phyloP scores from a whole-genome alignment of 2,113 vertebrate species.

The Heteronetta atricapilla region DNA sequence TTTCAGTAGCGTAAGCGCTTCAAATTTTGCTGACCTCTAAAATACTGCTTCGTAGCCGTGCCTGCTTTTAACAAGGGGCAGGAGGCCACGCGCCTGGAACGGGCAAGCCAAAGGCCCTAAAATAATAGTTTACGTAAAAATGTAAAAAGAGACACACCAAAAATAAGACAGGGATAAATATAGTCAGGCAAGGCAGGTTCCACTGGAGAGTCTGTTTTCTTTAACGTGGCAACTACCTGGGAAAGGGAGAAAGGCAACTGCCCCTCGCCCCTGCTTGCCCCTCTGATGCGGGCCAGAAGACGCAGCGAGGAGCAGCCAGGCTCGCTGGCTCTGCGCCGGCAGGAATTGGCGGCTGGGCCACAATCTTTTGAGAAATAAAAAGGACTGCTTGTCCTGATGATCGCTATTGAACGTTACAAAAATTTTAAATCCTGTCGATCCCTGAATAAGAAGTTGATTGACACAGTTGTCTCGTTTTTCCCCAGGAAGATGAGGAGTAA shows the following conservation, averaged over 20 bases:
- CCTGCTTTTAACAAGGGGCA: not conserved
- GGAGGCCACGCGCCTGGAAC: not conserved
- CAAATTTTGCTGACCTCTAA: constrained; percentile 41
- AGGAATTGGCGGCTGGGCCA: constrained; percentile 8
- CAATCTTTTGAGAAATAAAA: constrained; percentile 54
- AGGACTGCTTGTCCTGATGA: constrained; percentile 62
- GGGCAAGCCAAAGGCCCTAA: constrained; percentile 57
- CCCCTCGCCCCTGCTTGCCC: constrained; percentile 22
- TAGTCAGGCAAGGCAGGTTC: constrained; percentile 14
- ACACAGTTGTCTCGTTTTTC: constrained; percentile 73
- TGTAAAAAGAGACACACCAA: constrained; percentile 54
- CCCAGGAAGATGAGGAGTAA: constrained; percentile 64
- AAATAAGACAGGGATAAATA: constrained; percentile 64
- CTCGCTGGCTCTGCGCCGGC: not conserved
- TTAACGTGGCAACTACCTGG: constrained; percentile 42
- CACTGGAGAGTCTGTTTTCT: constrained; percentile 43
- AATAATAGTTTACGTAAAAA: constrained; percentile 40
- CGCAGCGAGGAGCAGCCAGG: constrained; percentile 3
- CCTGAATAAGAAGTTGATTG: constrained; percentile 81
- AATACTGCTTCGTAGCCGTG: not conserved
- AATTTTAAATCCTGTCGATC: constrained; percentile 81
- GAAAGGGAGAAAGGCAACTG: constrained; percentile 12
- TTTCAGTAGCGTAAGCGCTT: constrained; percentile 56
- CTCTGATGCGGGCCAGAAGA: not conserved
- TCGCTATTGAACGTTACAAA: constrained; percentile 73